Conservation (phyloP, 2,888 invertebrate genomes). For the Drosophila cyrtoloma region DNA sequence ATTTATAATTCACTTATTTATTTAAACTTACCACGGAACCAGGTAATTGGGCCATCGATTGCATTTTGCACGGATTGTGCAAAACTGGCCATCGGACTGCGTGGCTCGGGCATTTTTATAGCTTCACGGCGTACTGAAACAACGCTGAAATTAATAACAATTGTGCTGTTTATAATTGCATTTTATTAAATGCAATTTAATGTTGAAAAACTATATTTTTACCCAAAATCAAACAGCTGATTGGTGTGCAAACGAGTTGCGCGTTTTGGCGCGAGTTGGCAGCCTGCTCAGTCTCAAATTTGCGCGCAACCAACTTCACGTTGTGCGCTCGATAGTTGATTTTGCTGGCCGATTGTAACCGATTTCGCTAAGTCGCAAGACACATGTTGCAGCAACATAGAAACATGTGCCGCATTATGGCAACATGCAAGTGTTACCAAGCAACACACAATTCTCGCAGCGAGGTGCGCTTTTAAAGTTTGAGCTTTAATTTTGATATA, state of each 20-base stretch:
- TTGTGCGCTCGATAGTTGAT: slow-evolving; percentile 20
- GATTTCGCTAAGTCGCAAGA: slow-evolving; percentile 11
- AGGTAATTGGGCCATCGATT: slow-evolving; percentile 90
- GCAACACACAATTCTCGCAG: slow-evolving; percentile 21
- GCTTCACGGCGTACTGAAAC: slow-evolving; percentile 44
- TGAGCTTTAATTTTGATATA: neutral
- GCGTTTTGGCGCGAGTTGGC: slow-evolving; percentile 20
- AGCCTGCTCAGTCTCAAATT: slow-evolving; percentile 2
- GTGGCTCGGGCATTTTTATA: slow-evolving; percentile 82
- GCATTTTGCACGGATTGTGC: slow-evolving; percentile 86
- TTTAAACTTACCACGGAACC: slow-evolving; percentile 89
- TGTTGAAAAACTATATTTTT: slow-evolving; percentile 17
- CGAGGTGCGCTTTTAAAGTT: slow-evolving; percentile 37
- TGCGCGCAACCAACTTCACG: slow-evolving; percentile 34
- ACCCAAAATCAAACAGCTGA: slow-evolving; percentile 62
- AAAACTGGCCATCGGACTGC: slow-evolving; percentile 86
- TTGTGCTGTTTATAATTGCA: neutral
- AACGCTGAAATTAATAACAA: neutral
- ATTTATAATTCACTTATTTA: neutral
- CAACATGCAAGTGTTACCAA: slow-evolving; percentile 10
- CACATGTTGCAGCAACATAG: slow-evolving; percentile 36
- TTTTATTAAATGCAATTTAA: neutral
- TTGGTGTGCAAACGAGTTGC: slow-evolving; percentile 12
- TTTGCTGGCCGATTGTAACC: neutral
- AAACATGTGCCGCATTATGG: slow-evolving; percentile 22